Evolutionary conservation across 2,113 vertebrate genomes (phyloP), one percentile per base, ranked within the genome.

Genomic region (Centropus unirufus): DNA sequence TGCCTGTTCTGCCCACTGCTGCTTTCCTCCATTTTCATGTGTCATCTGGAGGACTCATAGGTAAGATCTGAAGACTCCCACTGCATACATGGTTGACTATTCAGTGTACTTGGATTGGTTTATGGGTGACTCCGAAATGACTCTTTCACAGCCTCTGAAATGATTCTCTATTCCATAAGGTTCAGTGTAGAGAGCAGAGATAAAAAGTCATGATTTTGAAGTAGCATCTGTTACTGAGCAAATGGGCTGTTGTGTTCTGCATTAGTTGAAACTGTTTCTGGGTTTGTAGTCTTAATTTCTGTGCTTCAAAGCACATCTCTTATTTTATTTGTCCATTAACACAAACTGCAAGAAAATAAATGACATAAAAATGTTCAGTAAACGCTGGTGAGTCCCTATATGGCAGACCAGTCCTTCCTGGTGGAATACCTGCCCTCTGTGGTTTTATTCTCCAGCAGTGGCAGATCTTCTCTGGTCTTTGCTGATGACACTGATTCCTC

Each of bases 301-400:
- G 4, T 70, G 61, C 23, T 80, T 95, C 55, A 86, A 67, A 93
- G 32, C 17, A 46, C 61, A 81, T 77, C 21, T 32, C 52, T 42
- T 86, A 62, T 70, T 93, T 88, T 51, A 67, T 77, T 90, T 90
- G 39, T 32, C 26, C 34, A 14, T 70, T 90, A 80, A 69, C 55
- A 68, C 32, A 70, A 69, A 55, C 9, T 52, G 32, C 52, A 83
- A 78, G 34, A 64, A 55, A 89, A 87, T 5, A 83, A 94, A 66
- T 58, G 79, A 32, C 4, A 8, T 36, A 7, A 54, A 58, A 80
- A 67, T 29, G 19, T 70, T 68, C 47, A 59, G 40, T 58, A 39
- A 70, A 46, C 44, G 30, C 16, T 42, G 32, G 10, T 13, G 26
- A 83, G 18, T 46, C 8, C 51, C 20, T 82, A 30, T 80, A 36